These are phyloP conservation scores for Onthophagus sagittarius DNA, from an alignment of 2,888 invertebrate genomes.

Conservation along the genomic window DNA sequence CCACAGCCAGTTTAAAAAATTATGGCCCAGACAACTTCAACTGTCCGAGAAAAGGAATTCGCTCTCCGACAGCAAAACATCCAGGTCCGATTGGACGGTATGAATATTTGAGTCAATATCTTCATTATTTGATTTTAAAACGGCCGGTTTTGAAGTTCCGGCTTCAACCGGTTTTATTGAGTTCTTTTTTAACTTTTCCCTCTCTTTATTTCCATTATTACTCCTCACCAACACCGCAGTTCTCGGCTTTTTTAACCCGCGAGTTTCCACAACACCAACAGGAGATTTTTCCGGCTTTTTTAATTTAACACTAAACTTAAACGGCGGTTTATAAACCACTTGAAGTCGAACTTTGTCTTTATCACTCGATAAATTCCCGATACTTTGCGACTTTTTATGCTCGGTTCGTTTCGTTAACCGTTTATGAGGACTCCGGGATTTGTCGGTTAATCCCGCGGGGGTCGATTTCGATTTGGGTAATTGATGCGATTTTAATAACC, in stretches of 20 bases:
- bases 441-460: slow-evolving; percentile 66
- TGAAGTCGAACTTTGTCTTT: slow-evolving; percentile 71
- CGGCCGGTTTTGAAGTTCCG: background rate
- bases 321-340: slow-evolving; percentile 84
- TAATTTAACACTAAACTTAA: slow-evolving; percentile 79
- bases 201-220: slow-evolving; percentile 41
- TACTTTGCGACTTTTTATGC: slow-evolving; percentile 59
- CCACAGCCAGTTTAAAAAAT: slow-evolving; percentile 34
- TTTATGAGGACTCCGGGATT: slow-evolving; percentile 53
- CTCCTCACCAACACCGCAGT: slow-evolving; percentile 52
- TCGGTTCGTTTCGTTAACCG: slow-evolving; percentile 50
- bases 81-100: slow-evolving; percentile 60
- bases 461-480: slow-evolving; percentile 83
- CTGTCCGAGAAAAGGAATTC: slow-evolving; percentile 53
- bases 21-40: slow-evolving; percentile 22
- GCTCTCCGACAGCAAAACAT: slow-evolving; percentile 57
- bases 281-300: slow-evolving; percentile 62
- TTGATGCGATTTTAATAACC: slow-evolving; percentile 69
- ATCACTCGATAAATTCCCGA: slow-evolving; percentile 62
- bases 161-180: slow-evolving; percentile 39
- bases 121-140: slow-evolving; percentile 26
- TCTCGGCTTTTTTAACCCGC: slow-evolving; percentile 39
- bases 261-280: slow-evolving; percentile 42
- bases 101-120: slow-evolving; percentile 57
- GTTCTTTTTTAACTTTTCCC: slow-evolving; percentile 30